Evolutionary conservation across 2,888 invertebrate genomes (phyloP).

Genomic region (Rotaria sp.): DNA sequence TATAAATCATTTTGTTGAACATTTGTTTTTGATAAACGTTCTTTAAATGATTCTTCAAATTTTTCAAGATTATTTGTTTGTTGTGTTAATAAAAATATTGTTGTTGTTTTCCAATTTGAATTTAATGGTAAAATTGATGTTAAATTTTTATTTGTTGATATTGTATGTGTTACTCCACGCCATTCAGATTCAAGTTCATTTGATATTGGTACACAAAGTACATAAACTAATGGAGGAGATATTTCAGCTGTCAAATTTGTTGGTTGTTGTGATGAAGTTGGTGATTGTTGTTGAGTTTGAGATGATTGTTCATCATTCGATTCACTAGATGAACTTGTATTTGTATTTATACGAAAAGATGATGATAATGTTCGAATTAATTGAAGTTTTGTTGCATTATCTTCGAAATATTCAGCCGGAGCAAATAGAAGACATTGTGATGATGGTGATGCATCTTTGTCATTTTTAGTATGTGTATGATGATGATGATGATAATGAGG

Average conservation of each 20-base stretch:
- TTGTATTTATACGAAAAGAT: neutral
- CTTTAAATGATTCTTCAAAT: neutral
- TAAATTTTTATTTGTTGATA: neutral
- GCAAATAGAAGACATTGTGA: constrained; percentile 20
- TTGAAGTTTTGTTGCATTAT: constrained; percentile 17
- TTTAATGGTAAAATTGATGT: neutral
- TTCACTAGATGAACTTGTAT: neutral
- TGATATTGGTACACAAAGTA: neutral
- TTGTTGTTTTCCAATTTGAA: constrained; percentile 25
- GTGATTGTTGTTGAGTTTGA: neutral
- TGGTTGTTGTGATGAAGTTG: neutral
- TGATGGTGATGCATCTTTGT: neutral
- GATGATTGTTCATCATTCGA: neutral
- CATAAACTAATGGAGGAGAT: neutral
- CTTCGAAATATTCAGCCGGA: constrained; percentile 25
- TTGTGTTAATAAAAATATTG: constrained; percentile 17
- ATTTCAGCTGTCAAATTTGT: neutral
- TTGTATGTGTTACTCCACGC: constrained; percentile 9
- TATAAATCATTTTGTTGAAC: constrained; percentile 3
- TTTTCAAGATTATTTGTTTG: neutral
- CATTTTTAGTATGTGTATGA: neutral
- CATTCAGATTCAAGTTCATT: neutral
- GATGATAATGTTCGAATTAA: constrained; percentile 9
- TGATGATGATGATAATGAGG: neutral
- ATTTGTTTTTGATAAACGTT: neutral